Base-by-base conservation (phyloP, 1,140 invertebrate species). In the Apis florea region DNA sequence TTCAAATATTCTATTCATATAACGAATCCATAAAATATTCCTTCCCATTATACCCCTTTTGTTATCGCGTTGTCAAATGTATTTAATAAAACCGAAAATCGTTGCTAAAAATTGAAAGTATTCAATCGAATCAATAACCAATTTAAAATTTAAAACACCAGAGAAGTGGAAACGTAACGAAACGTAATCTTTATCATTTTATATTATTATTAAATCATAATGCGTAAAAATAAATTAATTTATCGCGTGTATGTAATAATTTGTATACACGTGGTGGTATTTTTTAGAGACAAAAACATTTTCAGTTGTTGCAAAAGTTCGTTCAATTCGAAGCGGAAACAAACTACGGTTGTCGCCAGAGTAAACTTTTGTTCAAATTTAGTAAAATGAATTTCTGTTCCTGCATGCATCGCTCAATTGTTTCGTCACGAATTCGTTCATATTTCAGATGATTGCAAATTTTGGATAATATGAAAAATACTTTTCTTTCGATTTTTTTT, bases 351-450 rank as follows among this genome's bases (percentile, higher is more conserved):
- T 11, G 26, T n/a, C 15, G 8, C 3, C 21, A 26, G 24, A 19
- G 15, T n/a, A 79, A 79, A 79, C 59, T 79, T 72, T 73, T 59
- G 78, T 54, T 54, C 56, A 79, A 79, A 79, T 79, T 79, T 79
- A 19, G 59, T 56, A 79, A 73, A n/a, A 79, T 64, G 49, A 73
- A 79, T 73, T 59, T 31, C 49, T 19, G 69, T 5, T 47, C 21
- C 59, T 54, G 61, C 66, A 26, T n/a, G 59, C 47, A 59, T 53
- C 10, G 66, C 54, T 74, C 59, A 67, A 86, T 86, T 82, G 74
- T 86, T 79, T 40, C 70, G 59, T 73, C 56, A 66, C 49, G 69
- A 73, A 79, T 79, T 79, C 78, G 69, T 72, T 72, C 47, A 59
- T 54, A 40, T 21, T 54, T 15, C 24, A 15, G 54, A 21, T 24